Base-by-base conservation (phyloP, 2,113 vertebrate genomes). In the Calypte anna region DNA sequence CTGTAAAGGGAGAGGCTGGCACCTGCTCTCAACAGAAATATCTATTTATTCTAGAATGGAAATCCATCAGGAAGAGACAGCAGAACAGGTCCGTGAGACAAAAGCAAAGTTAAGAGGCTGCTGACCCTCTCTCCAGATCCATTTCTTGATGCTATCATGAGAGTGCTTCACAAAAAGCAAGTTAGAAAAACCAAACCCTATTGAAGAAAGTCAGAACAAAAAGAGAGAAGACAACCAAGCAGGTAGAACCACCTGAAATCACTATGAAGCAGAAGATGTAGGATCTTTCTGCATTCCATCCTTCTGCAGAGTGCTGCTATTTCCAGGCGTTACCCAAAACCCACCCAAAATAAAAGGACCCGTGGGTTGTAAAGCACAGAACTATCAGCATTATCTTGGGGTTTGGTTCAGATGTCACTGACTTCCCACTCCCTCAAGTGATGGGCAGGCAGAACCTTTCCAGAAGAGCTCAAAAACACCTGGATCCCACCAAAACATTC, bases 11-110 rank as follows among this genome's bases (percentile, higher is more conserved):
- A 88, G 66, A 97, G 86, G 91, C 82, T 92, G 77, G 74, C 69
- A 19, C 67, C 40, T 12, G 70, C 86, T 85, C 95, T 82, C 57
- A n/a, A 80, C 43, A 91, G 75, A 91, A 97, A 86, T 5, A n/a
- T 40, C 91, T 96, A 12, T 80, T 96, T 92, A 43, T 94, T 96
- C 91, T 59, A 64, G 62, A 54, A 92, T 82, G 87, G 87, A 81
- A 96, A 97, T 19, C 70, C 90, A 73, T 14, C 54, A 76, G 73
- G 87, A 85, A 87, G 55, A 90, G 62, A 83, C 30, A 66, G 68
- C 54, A 92, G 46, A 72, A 82, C 76, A 93, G 63, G 85, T 79
- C 89, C 6, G 22, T 5, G 33, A 92, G 66, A 79, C 51, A 72
- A 80, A 67, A 91, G 93, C 22, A 5, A 55, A 59, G 76, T 7